These are phyloP conservation scores for Thalassarche chlororhynchos DNA, from an alignment of 2,113 vertebrate genomes.

Conservation along the genomic window DNA sequence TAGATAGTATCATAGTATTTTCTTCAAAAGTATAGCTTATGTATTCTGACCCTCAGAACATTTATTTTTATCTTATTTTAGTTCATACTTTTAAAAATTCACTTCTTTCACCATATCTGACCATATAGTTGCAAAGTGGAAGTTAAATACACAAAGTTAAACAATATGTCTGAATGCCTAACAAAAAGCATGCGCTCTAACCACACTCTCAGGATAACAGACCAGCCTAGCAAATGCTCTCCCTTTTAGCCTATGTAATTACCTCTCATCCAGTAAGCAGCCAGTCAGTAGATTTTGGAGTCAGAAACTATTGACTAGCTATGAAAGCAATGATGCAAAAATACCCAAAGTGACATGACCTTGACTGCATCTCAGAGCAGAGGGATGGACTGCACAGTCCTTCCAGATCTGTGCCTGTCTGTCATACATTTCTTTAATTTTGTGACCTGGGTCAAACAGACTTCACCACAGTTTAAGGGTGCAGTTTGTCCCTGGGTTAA, in stretches of 20 bases:
- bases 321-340: neutral
- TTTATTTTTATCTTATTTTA: neutral
- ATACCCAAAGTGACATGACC: neutral
- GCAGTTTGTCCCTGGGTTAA: neutral
- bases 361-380: rapidly evolving
- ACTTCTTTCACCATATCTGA: neutral
- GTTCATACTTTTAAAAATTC: neutral
- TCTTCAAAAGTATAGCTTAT: neutral
- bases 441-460: neutral
- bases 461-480: neutral
- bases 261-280: neutral
- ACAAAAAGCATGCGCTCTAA: rapidly evolving
- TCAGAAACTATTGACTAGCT: neutral
- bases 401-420: neutral
- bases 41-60: neutral
- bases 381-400: neutral
- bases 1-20: neutral
- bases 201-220: neutral
- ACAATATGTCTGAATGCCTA: neutral
- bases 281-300: neutral
- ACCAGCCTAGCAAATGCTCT: neutral
- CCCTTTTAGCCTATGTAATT: neutral
- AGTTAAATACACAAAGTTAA: neutral
- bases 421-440: neutral
- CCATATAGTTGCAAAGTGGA: neutral